These are phyloP conservation scores for Eilema griseolum DNA, from an alignment of 2,888 invertebrate genomes.

Conservation along the genomic window DNA sequence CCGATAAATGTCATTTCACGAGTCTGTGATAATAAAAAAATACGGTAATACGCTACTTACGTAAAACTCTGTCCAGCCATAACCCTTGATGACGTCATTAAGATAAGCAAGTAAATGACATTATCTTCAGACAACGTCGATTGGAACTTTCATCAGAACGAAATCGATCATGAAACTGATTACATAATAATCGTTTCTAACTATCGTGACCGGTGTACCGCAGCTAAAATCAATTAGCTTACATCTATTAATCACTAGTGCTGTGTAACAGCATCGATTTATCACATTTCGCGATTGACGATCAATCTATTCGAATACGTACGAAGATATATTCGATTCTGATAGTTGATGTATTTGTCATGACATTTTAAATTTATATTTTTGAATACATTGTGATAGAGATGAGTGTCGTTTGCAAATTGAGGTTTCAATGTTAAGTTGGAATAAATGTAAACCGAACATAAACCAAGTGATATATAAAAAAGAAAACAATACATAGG, in stretches of 20 bases:
- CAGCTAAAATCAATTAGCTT: slow-evolving; percentile 58
- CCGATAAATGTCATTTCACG: slow-evolving; percentile 9
- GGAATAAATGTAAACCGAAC: too few relatives aligned
- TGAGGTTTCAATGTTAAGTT: background rate
- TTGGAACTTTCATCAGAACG: slow-evolving; percentile 23
- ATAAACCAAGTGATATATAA: too few relatives aligned
- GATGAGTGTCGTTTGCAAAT: background rate
- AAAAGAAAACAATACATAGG: slow-evolving; percentile 13
- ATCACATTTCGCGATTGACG: slow-evolving; percentile 62
- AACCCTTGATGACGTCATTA: slow-evolving; percentile 21
- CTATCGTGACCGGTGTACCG: slow-evolving; percentile 39
- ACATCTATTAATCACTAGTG: slow-evolving; percentile 61
- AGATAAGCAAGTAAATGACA: slow-evolving; percentile 18
- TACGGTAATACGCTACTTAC: slow-evolving; percentile 7
- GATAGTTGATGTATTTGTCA: slow-evolving; percentile 35
- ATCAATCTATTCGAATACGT: slow-evolving; percentile 53
- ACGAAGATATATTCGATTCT: slow-evolving; percentile 48
- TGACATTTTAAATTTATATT: slow-evolving; percentile 27
- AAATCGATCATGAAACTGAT: slow-evolving; percentile 44
- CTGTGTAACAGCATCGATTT: slow-evolving; percentile 55
- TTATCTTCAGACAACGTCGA: slow-evolving; percentile 7
- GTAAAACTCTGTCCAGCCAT: slow-evolving; percentile 11
- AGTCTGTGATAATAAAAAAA: slow-evolving; percentile 2
- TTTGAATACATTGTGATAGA: background rate
- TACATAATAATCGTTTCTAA: slow-evolving; percentile 49